Percentiles rank a stretch among this genome's conserved stretches.
These are phyloP conservation scores for Chrysotoxum bicinctum DNA, from an alignment of 2,888 invertebrate genomes.

Conservation along the genomic window DNA sequence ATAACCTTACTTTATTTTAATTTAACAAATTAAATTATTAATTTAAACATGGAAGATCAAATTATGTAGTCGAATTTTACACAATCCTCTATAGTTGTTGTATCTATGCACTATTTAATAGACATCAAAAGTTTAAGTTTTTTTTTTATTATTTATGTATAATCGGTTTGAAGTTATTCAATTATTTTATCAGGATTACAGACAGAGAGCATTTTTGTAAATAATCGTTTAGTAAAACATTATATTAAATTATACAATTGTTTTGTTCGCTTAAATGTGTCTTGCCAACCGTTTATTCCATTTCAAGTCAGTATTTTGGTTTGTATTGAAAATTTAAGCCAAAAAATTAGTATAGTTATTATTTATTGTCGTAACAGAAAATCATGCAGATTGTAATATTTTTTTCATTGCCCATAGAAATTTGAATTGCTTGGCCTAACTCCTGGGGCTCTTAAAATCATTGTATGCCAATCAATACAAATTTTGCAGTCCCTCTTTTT, in stretches of 20 bases:
- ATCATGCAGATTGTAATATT: neutral
- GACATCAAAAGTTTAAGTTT: slow-evolving; percentile 61
- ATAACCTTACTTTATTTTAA: slow-evolving; percentile 1
- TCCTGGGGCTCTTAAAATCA: slow-evolving; percentile 59
- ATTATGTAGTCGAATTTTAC: slow-evolving; percentile 53
- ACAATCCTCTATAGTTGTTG: slow-evolving; percentile 51
- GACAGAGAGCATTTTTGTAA: slow-evolving; percentile 60
- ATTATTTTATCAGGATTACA: slow-evolving; percentile 46
- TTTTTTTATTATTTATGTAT: slow-evolving; percentile 13
- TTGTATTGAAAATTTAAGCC: slow-evolving; percentile 29
- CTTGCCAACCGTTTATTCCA: slow-evolving; percentile 27
- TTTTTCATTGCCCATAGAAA: slow-evolving; percentile 25
- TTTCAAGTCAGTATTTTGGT: slow-evolving; percentile 32
- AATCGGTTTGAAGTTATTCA: slow-evolving; percentile 17
- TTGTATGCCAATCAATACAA: slow-evolving; percentile 66
- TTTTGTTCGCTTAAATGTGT: slow-evolving; percentile 33
- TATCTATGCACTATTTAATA: slow-evolving; percentile 58
- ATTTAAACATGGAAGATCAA: slow-evolving; percentile 66
- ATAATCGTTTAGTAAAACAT: slow-evolving; percentile 49
- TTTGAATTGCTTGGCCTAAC: slow-evolving; percentile 67
- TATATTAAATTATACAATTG: slow-evolving; percentile 13
- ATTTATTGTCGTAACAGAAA: slow-evolving; percentile 55
- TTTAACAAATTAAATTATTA: slow-evolving; percentile 36
- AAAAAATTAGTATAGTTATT: slow-evolving; percentile 8
- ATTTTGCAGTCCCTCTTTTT: slow-evolving; percentile 32